Evolutionary conservation across 92 coral and sea anemone species (phyloP).

Genomic region (Siderastrea siderea): DNA sequence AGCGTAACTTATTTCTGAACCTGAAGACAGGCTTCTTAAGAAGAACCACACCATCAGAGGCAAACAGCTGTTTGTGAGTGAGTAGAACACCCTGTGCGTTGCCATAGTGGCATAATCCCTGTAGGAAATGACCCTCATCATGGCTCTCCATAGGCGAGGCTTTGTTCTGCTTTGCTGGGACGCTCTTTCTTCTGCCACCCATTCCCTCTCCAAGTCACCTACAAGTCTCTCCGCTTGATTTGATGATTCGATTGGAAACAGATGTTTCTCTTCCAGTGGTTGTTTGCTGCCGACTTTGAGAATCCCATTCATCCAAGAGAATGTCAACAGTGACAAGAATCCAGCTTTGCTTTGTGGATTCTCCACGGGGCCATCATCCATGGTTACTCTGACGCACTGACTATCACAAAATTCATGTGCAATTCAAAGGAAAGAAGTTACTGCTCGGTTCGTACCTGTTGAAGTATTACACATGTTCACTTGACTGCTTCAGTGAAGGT

Average conservation of each 20-base stretch:
- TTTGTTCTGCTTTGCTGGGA: conserved; percentile 8
- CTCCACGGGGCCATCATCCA: neutral
- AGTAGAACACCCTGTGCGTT: neutral
- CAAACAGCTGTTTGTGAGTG: neutral
- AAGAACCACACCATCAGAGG: conserved; percentile 37
- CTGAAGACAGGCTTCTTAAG: conserved; percentile 13
- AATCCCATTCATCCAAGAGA: conserved; percentile 30
- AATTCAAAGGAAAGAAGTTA: no score
- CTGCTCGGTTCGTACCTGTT: no score
- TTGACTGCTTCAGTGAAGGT: no score
- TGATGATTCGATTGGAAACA: neutral
- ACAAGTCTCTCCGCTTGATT: conserved; percentile 12
- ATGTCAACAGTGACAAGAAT: conserved; percentile 27
- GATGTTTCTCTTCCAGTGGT: conserved; percentile 19
- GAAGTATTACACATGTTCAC: no score
- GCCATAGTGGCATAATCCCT: conserved; percentile 14
- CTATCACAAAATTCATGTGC: no score
- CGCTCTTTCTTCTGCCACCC: conserved; percentile 27
- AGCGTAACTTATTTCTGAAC: neutral
- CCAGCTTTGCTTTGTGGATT: conserved; percentile 36
- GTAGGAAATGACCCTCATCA: conserved; percentile 25
- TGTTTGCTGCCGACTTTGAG: conserved; percentile 21
- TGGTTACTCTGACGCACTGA: neutral
- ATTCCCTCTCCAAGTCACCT: conserved; percentile 21
- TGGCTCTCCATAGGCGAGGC: conserved; percentile 50